A percentile compares a stretch with the other conserved stretches of the same genome.
Conservation (phyloP, 2,888 invertebrate species). For the Pollenia griseotomentosa region DNA sequence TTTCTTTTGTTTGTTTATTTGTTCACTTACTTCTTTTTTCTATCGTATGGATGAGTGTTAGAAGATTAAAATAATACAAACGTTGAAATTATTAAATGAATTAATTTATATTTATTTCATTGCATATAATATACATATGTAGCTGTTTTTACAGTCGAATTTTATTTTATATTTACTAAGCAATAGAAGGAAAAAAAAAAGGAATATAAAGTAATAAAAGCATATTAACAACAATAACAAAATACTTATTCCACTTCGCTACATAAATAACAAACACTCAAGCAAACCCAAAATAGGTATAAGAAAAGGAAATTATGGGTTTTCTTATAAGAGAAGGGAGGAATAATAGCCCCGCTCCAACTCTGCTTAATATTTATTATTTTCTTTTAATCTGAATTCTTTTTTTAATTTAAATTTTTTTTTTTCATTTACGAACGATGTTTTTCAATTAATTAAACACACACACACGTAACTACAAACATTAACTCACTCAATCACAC, state of each 20-base stretch:
- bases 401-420: slow-evolving; percentile 27
- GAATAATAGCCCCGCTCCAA: slow-evolving; percentile 56
- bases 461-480: slow-evolving; percentile 42
- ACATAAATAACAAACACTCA: slow-evolving; percentile 16
- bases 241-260: slow-evolving; percentile 24
- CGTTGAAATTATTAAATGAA: background rate
- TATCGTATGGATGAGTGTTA: too few relatives aligned
- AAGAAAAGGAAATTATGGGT: slow-evolving; percentile 3
- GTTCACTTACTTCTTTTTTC: too few relatives aligned
- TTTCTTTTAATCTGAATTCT: slow-evolving; percentile 59
- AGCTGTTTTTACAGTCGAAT: background rate
- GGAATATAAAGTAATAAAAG: slow-evolving; percentile 44
- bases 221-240: slow-evolving; percentile 36
- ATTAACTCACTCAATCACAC: slow-evolving; percentile 41
- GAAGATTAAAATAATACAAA: too few relatives aligned
- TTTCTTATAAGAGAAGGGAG: slow-evolving; percentile 8
- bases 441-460: slow-evolving; percentile 69
- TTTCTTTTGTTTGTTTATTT: too few relatives aligned
- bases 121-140: background rate
- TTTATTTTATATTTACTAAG: slow-evolving; percentile 5
- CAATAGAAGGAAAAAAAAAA: background rate
- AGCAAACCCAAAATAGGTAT: slow-evolving; percentile 2
- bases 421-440: slow-evolving; percentile 55
- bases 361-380: slow-evolving; percentile 43
- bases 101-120: background rate